Evolutionary conservation across 1,140 invertebrate genomes (phyloP).

Genomic region (Cotesia glomerata): DNA sequence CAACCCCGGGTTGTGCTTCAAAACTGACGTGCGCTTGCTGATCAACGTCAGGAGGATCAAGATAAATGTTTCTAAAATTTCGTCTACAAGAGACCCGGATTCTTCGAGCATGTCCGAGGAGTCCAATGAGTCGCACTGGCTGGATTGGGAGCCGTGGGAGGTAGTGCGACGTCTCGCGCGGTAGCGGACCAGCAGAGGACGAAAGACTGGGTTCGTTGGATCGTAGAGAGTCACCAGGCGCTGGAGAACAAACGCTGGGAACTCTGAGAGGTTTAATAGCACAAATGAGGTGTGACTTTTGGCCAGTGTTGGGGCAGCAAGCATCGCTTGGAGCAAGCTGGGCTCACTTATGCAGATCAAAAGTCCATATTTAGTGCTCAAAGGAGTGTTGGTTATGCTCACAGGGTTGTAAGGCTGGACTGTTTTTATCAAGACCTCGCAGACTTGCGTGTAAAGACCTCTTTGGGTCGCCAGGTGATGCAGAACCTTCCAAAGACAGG

Average conservation of each 20-base stretch:
- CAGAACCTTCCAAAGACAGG: conserved; percentile 69
- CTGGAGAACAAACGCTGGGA: conserved; percentile 57
- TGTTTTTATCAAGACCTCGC: conserved; percentile 61
- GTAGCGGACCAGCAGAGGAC: conserved; percentile 55
- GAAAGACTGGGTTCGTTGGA: conserved; percentile 62
- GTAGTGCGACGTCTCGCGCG: conserved; percentile 50
- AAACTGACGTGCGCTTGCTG: conserved; percentile 42
- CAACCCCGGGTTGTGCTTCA: conserved; percentile 43
- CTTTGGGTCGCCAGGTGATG: conserved; percentile 67
- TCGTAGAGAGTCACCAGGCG: conserved; percentile 63
- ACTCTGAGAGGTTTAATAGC: conserved; percentile 49
- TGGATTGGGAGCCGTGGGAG: conserved; percentile 56
- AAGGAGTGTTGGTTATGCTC: conserved; percentile 42
- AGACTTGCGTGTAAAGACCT: conserved; percentile 66
- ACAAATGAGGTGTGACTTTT: conserved; percentile 58
- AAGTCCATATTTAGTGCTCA: conserved; percentile 56
- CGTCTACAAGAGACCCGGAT: conserved; percentile 49
- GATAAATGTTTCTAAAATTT: conserved; percentile 59
- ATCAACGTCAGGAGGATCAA: conserved; percentile 55
- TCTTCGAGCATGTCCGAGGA: conserved; percentile 55
- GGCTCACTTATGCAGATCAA: conserved; percentile 61
- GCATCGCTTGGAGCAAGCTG: conserved; percentile 58
- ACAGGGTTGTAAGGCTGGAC: conserved; percentile 45
- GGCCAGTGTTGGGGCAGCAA: conserved; percentile 55
- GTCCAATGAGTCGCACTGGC: conserved; percentile 58